Percentiles rank a stretch among this genome's conserved stretches.
phyloP scores from a whole-genome alignment of 1,140 invertebrate species.

The Kradibia gibbosae region DNA sequence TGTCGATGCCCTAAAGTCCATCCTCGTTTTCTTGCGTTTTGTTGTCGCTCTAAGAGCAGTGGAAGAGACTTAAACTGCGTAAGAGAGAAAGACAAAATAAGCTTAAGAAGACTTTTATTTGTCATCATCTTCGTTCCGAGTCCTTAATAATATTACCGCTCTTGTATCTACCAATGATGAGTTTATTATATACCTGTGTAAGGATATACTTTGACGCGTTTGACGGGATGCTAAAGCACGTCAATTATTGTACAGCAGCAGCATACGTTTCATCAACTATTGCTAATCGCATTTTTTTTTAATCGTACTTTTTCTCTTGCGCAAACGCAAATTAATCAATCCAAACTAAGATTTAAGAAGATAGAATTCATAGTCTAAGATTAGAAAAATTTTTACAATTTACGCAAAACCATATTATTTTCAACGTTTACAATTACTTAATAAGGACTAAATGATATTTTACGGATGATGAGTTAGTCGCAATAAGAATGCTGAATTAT shows the following conservation, averaged over 20 bases:
- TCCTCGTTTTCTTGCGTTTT: not conserved
- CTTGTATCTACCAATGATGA: not conserved
- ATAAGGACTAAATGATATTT: too few species aligned
- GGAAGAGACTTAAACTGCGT: too few species aligned
- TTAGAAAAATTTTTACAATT: too few species aligned
- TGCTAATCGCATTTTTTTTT: not conserved
- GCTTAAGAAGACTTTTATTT: not conserved
- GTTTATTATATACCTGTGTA: conserved; percentile 21
- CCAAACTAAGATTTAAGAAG: too few species aligned
- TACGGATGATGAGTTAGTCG: too few species aligned
- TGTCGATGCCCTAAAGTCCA: not conserved
- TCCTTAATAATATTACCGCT: not conserved
- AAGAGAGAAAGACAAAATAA: not conserved
- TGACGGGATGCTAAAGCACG: not conserved
- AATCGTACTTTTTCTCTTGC: not conserved
- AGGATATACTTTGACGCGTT: not conserved
- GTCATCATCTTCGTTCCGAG: not conserved
- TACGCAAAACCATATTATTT: too few species aligned
- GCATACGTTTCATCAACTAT: not conserved
- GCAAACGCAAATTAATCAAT: too few species aligned
- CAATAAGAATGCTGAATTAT: too few species aligned
- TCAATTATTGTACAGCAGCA: not conserved
- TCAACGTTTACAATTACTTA: too few species aligned
- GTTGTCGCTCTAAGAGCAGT: not conserved
- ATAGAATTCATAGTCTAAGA: too few species aligned